These are phyloP conservation scores for Pachydiplax longipennis DNA, from an alignment of 2,888 invertebrate species.

Conservation along the genomic window DNA sequence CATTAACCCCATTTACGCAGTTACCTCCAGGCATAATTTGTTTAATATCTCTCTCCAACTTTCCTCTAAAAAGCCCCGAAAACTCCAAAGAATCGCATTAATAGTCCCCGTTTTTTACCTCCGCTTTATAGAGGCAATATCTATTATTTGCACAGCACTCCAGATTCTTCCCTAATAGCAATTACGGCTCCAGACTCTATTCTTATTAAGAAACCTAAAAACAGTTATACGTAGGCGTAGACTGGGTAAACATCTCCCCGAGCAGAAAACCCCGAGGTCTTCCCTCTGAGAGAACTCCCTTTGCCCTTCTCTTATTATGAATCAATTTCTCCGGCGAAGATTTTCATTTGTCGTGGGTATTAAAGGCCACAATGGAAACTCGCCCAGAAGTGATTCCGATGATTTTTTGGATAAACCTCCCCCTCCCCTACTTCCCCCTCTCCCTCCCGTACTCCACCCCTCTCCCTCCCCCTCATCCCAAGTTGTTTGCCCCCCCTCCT, in stretches of 20 bases:
- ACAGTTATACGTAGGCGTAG: conserved; percentile 22
- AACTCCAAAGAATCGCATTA: too few relatives aligned
- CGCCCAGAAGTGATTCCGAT: conserved; percentile 4
- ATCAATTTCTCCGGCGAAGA: conserved; percentile 7
- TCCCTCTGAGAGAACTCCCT: neutral
- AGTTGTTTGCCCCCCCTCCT: neutral
- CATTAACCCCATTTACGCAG: too few relatives aligned
- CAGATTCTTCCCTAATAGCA: neutral
- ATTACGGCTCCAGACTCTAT: neutral
- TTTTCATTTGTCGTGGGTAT: conserved; percentile 33
- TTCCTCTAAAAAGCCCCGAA: too few relatives aligned
- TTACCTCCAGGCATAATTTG: too few relatives aligned
- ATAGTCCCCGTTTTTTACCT: neutral
- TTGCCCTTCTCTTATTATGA: neutral
- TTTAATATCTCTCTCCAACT: too few relatives aligned
- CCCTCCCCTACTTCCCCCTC: neutral
- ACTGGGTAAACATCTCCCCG: conserved; percentile 1
- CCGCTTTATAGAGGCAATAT: neutral
- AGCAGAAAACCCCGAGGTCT: neutral
- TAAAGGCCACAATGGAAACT: conserved; percentile 28
- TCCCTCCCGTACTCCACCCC: neutral
- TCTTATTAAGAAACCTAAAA: conserved; percentile 26
- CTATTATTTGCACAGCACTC: conserved; percentile 7
- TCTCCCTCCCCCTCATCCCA: neutral
- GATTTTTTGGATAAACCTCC: neutral